These are phyloP conservation scores for Thomomys bottae DNA, from an alignment of 2,113 vertebrate genomes.

Conservation along the genomic window DNA sequence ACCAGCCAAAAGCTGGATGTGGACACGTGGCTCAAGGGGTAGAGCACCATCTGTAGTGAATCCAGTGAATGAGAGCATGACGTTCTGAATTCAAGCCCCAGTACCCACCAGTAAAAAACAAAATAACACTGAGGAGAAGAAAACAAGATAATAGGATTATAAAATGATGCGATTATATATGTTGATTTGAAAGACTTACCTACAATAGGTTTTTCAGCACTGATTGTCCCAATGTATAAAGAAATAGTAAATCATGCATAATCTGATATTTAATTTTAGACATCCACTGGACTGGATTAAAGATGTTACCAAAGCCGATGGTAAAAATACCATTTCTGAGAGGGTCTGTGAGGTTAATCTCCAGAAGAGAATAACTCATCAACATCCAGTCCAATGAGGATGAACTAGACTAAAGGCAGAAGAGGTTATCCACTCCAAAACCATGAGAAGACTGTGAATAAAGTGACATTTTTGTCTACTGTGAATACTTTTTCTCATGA, in stretches of 20 bases:
- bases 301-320: neutral
- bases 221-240: slow-evolving; percentile 46
- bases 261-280: neutral
- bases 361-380: neutral
- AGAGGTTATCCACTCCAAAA: neutral
- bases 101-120: too few species aligned
- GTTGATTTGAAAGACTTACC: neutral
- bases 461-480: slow-evolving; percentile 16
- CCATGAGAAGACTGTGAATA: neutral
- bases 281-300: neutral
- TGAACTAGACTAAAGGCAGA: neutral
- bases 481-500: neutral
- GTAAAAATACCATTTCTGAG: neutral
- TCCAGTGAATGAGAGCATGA: too few species aligned
- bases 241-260: slow-evolving; percentile 18
- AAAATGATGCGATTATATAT: too few species aligned
- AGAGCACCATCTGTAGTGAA: too few species aligned
- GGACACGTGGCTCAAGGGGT: too few species aligned
- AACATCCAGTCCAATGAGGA: neutral
- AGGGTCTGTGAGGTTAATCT: neutral
- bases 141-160: too few species aligned
- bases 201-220: neutral
- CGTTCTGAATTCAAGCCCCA: too few species aligned
- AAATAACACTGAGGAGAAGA: too few species aligned
- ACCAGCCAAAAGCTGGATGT: too few species aligned